Base-by-base conservation (phyloP, 1,140 invertebrate genomes). In the Branchinecta lindahli region DNA sequence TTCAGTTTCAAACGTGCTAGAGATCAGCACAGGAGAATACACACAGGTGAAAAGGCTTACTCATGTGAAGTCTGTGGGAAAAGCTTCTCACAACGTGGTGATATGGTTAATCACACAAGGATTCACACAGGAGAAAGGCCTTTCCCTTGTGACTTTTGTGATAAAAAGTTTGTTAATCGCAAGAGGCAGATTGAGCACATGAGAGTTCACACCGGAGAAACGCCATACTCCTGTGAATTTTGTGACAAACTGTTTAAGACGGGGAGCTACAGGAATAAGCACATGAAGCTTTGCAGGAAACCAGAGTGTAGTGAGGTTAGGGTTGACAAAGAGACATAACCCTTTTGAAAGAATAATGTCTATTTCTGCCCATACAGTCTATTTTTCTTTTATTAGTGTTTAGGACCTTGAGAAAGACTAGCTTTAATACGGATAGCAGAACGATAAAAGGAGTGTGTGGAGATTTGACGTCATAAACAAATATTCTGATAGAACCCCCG, bases 11-110 rank as follows among this genome's bases (percentile, higher is more conserved):
- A 45, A 83, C 85, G 65, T n/a, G 91, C 91, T 76, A 88, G 91
- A 86, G 89, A 87, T 7, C 79, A 90, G 9, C 89, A 91, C 78
- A 84, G 87, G 72, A 61, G 6, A 61, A 61, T 99, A 18, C 96
- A 99, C 81, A 98, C 95, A 0, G 96, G 96, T 0, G 95, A 98
- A 81, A 99, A 98, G 78, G 96, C 96, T 0, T 99, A 96, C 81
- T 93, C 92, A 2, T 99, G 96, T 80, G 93, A 93, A 8, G 94
- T 98, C 77, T 99, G 96, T 80, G 95, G 94, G 67, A 98, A 99
- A 78, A 92, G 94, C 7, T 99, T 99, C 79, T 96, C 96, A 7
- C 96, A 99, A 81, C 83, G 96, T 46, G 96, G 84, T 72, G 88
- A 87, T 74, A 78, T 87, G 45, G 75, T 85, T 52, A 86, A 86